Evolutionary conservation across 2,797 vertebrate genomes (phyloP).

Genomic region (Aeoliscus strigatus): DNA sequence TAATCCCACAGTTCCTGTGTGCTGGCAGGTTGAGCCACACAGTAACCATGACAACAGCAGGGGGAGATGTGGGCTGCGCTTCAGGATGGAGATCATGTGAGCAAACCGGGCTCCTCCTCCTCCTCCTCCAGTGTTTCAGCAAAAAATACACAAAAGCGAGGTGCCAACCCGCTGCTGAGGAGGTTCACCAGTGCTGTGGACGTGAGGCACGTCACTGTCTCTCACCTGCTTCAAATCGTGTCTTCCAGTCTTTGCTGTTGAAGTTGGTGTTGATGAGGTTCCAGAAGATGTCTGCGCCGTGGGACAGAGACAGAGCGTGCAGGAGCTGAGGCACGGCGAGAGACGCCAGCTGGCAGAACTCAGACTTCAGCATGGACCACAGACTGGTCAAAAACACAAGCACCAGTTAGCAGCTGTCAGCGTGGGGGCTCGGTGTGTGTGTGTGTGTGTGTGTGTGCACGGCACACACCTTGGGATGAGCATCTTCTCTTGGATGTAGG

Average conservation of each 20-base stretch:
- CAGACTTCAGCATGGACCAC: conserved; percentile 95
- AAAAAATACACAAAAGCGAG: too few species aligned
- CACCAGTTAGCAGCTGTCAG: neutral
- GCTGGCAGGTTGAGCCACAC: conserved; percentile 37
- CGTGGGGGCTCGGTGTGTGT: too few species aligned
- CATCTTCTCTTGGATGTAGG: conserved; percentile 95
- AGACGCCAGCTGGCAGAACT: conserved; percentile 97
- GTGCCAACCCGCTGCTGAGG: too few species aligned
- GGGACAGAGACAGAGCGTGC: conserved; percentile 89
- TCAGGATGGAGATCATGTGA: conserved; percentile 41
- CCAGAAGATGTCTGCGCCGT: conserved; percentile 98
- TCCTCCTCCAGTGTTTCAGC: conserved; percentile 4
- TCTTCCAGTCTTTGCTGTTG: conserved; percentile 98
- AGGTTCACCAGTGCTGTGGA: neutral
- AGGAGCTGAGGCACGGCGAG: conserved; percentile 94
- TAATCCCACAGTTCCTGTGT: conserved; percentile 58
- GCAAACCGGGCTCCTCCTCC: conserved; percentile 10
- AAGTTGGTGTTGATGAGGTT: conserved; percentile 94
- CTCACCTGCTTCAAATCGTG: conserved; percentile 96
- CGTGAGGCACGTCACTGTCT: neutral
- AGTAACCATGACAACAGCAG: conserved; percentile 67
- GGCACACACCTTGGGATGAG: conserved; percentile 86
- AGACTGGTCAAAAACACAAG: conserved; percentile 77
- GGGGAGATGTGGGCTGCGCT: conserved; percentile 29
- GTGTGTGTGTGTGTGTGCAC: too few species aligned